Conservation (phyloP, 2,888 invertebrate genomes). For the Trichacis sp. region DNA sequence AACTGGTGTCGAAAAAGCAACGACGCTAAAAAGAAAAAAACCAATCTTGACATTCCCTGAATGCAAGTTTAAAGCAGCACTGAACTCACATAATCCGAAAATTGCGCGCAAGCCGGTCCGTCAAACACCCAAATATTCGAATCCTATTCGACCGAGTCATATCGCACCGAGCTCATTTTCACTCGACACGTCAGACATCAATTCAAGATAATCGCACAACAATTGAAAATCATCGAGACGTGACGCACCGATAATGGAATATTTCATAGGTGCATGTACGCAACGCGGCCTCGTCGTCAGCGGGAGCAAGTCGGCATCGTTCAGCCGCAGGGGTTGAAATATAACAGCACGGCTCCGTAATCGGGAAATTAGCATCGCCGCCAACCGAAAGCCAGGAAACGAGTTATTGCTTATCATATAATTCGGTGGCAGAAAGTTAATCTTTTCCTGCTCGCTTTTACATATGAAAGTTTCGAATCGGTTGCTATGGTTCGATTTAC, state of each 20-base stretch:
- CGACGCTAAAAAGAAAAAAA: too few species aligned
- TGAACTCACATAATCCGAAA: too few species aligned
- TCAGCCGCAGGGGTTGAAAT: constrained; percentile 34
- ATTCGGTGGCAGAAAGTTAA: constrained; percentile 35
- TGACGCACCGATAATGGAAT: constrained; percentile 25
- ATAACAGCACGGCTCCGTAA: constrained; percentile 30
- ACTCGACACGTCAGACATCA: constrained; percentile 16
- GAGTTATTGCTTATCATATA: constrained; percentile 18
- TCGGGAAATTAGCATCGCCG: constrained; percentile 31
- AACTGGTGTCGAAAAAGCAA: too few species aligned
- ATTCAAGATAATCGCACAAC: constrained; percentile 22
- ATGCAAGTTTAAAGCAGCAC: too few species aligned
- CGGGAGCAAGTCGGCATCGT: constrained; percentile 15
- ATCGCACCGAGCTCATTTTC: background rate
- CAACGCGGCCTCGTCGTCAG: background rate
- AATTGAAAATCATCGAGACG: constrained; percentile 32
- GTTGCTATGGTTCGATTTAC: background rate
- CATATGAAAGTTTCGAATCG: background rate
- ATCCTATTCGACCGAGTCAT: too few species aligned
- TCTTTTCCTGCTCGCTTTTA: background rate
- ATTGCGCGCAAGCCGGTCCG: too few species aligned
- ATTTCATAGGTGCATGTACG: constrained; percentile 26
- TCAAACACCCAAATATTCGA: too few species aligned
- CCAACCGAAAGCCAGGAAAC: constrained; percentile 26
- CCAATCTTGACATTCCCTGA: too few species aligned